A percentile compares a stretch with the other conserved stretches of the same genome.
Conservation (phyloP, 2,888 invertebrate genomes). For the Polymixis lichenea region DNA sequence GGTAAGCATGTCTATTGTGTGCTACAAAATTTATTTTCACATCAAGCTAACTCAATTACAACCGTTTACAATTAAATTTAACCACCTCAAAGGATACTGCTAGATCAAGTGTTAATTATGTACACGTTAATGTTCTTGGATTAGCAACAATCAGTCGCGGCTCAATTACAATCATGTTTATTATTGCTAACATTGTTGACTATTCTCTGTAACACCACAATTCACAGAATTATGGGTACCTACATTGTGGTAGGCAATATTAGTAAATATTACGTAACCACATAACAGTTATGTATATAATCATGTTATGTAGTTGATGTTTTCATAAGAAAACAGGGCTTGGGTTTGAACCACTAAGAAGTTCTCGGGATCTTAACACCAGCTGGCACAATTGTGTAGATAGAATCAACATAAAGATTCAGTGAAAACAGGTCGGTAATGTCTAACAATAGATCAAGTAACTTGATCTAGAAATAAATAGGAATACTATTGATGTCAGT, state of each 20-base stretch:
- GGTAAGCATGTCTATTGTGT: no score
- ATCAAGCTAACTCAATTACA: neutral
- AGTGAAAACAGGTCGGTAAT: neutral
- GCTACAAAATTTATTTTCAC: neutral
- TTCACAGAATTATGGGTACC: neutral
- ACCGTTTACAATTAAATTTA: neutral
- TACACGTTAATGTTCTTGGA: neutral
- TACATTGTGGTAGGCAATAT: neutral
- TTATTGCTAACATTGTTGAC: neutral
- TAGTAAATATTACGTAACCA: neutral
- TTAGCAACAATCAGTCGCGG: slow-evolving; percentile 4
- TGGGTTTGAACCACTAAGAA: neutral
- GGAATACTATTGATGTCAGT: no score
- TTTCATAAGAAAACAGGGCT: neutral
- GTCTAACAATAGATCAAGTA: neutral
- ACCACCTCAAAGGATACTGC: neutral
- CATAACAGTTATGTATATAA: neutral
- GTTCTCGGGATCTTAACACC: neutral
- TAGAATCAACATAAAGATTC: neutral
- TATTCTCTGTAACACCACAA: neutral
- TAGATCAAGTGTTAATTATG: slow-evolving; percentile 1
- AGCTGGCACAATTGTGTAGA: neutral
- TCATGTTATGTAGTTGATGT: neutral
- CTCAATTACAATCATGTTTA: neutral
- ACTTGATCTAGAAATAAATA: neutral